Percentiles rank a stretch among this genome's conserved stretches.
These are phyloP conservation scores for Pemphredon lugubris DNA, from an alignment of 2,888 invertebrate genomes.

Conservation along the genomic window DNA sequence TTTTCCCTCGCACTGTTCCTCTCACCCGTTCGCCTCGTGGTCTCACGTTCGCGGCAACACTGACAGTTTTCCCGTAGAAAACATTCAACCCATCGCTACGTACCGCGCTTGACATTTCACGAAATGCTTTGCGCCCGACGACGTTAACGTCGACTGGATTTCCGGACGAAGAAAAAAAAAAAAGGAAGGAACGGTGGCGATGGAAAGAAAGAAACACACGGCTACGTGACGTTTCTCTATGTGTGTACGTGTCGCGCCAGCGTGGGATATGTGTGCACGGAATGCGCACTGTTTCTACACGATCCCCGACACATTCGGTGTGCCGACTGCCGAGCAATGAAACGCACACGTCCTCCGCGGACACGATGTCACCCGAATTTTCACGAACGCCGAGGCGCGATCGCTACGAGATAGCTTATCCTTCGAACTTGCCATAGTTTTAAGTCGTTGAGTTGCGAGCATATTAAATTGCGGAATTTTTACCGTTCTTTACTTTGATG, in stretches of 20 bases:
- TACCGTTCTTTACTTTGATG: too few species aligned
- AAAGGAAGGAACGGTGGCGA: slow-evolving; percentile 1
- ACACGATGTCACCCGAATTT: slow-evolving; percentile 56
- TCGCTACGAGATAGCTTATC: slow-evolving; percentile 29
- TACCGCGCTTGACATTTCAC: slow-evolving; percentile 59
- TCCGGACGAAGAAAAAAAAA: slow-evolving; percentile 12
- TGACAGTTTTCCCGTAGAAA: slow-evolving; percentile 53
- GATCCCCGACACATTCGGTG: slow-evolving; percentile 39
- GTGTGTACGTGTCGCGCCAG: slow-evolving; percentile 6
- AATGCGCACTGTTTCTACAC: slow-evolving; percentile 7
- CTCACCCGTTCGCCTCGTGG: slow-evolving; percentile 42
- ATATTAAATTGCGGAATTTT: neutral
- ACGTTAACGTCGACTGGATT: slow-evolving; percentile 36
- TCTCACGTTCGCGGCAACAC: slow-evolving; percentile 27
- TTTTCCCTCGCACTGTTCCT: slow-evolving; percentile 39
- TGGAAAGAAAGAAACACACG: neutral
- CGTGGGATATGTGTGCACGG: slow-evolving; percentile 14
- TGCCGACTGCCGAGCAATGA: slow-evolving; percentile 31
- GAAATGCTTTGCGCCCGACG: slow-evolving; percentile 21
- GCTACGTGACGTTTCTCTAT: slow-evolving; percentile 5
- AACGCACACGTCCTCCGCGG: slow-evolving; percentile 38
- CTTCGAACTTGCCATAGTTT: neutral
- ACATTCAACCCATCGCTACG: slow-evolving; percentile 60
- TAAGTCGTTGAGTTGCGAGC: neutral
- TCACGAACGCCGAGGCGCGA: slow-evolving; percentile 43